Evolutionary conservation across 2,113 vertebrate species (phyloP).

Genomic region (Strix aluco): DNA sequence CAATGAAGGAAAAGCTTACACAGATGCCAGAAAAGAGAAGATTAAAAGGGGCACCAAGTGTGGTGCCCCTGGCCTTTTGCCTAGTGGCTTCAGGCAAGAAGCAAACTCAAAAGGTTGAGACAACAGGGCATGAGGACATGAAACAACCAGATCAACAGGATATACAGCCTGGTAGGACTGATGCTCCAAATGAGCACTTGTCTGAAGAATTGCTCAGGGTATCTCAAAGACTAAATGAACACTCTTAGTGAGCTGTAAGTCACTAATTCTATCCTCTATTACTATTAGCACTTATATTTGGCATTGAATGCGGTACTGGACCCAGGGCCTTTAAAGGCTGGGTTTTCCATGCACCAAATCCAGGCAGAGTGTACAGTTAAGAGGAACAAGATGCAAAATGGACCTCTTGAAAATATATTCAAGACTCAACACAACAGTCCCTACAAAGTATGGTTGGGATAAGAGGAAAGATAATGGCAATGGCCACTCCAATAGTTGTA

Average conservation of each 20-base stretch:
- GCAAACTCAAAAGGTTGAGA: neutral
- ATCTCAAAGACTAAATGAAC: neutral
- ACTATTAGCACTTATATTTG: neutral
- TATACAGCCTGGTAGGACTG: neutral
- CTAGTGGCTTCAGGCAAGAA: neutral
- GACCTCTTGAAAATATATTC: neutral
- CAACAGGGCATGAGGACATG: neutral
- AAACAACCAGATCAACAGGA: neutral
- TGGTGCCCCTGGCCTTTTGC: neutral
- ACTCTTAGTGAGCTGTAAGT: neutral
- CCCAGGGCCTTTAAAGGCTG: neutral
- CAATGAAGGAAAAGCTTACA: neutral
- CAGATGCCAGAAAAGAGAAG: neutral
- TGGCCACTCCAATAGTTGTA: neutral
- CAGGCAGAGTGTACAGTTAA: neutral
- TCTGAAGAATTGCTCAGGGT: neutral
- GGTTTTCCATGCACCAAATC: neutral
- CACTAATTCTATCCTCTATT: neutral
- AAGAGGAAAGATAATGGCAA: neutral
- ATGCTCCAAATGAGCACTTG: neutral
- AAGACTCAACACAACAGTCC: neutral
- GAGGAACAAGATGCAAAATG: neutral
- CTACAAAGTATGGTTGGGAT: fast-evolving
- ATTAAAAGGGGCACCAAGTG: neutral
- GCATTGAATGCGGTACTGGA: neutral